A percentile compares a stretch with the other conserved stretches of the same genome.
phyloP scores from a whole-genome alignment of 2,113 vertebrate species.

The Porphyrio hochstetteri region DNA sequence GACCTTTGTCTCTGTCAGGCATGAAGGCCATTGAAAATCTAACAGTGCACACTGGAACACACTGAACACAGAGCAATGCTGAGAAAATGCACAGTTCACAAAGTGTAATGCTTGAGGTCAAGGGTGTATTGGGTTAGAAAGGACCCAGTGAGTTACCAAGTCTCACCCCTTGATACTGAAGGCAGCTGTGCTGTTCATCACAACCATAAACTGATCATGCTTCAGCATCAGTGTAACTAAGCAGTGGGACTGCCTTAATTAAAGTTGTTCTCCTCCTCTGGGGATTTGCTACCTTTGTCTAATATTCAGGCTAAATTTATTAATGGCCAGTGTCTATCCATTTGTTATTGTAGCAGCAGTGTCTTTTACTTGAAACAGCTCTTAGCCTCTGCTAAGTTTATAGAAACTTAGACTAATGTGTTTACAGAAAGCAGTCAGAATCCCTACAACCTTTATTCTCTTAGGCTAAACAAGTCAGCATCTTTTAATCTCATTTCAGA shows the following conservation, averaged over 20 bases:
- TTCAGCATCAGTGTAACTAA: neutral
- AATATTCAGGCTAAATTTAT: constrained; percentile 8
- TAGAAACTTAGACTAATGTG: neutral
- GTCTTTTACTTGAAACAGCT: neutral
- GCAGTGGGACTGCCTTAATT: neutral
- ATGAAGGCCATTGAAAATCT: neutral
- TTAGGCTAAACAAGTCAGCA: neutral
- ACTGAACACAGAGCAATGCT: neutral
- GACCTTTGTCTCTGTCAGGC: neutral
- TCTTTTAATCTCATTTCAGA: constrained; percentile 40
- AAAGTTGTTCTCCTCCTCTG: constrained; percentile 13
- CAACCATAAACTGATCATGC: neutral
- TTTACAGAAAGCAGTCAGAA: constrained; percentile 10
- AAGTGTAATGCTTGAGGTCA: neutral
- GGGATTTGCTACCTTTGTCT: neutral
- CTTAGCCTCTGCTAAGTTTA: neutral
- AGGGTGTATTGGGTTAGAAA: neutral
- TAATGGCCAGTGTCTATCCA: neutral
- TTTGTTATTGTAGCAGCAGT: neutral
- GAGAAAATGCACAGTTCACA: neutral
- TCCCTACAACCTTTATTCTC: neutral
- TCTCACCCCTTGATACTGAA: neutral
- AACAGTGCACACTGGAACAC: neutral
- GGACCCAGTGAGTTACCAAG: neutral
- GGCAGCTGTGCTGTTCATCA: neutral